Percentiles rank a stretch among this genome's conserved stretches.
phyloP scores from a whole-genome alignment of 2,113 vertebrate genomes.

The Pseudorasbora parva region DNA sequence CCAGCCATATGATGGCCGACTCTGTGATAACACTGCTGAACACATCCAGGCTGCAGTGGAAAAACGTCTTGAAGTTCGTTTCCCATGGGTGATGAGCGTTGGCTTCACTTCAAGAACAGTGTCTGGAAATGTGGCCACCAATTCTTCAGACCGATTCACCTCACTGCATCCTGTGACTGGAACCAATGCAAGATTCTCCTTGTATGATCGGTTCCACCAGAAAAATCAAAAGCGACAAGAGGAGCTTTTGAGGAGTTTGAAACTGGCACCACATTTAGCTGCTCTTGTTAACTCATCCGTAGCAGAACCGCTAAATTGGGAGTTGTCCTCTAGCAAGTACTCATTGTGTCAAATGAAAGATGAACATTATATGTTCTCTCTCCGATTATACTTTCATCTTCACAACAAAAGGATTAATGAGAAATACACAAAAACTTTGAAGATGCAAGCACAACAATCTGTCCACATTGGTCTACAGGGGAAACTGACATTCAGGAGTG shows the following conservation, averaged over 20 bases:
- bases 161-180: background rate
- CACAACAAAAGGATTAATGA: slow-evolving; percentile 18
- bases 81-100: background rate
- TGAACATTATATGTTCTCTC: slow-evolving; percentile 12
- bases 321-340: background rate
- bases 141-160: background rate
- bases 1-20: slow-evolving; percentile 4
- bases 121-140: background rate
- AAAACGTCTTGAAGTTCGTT: background rate
- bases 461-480: background rate
- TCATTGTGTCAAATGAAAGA: slow-evolving; percentile 25
- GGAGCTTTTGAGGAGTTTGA: slow-evolving; percentile 2
- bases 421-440: background rate
- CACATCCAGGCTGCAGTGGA: background rate
- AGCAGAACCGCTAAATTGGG: slow-evolving; percentile 15
- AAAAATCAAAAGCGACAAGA: background rate
- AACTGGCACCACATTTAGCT: slow-evolving; percentile 3
- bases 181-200: background rate
- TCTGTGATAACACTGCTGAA: background rate
- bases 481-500: slow-evolving; percentile 2
- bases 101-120: background rate
- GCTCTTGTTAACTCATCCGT: background rate
- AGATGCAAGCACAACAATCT: background rate
- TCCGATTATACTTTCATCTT: background rate
- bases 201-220: background rate